These are phyloP conservation scores for Samia ricini DNA, from an alignment of 1,140 invertebrate species.

Conservation along the genomic window DNA sequence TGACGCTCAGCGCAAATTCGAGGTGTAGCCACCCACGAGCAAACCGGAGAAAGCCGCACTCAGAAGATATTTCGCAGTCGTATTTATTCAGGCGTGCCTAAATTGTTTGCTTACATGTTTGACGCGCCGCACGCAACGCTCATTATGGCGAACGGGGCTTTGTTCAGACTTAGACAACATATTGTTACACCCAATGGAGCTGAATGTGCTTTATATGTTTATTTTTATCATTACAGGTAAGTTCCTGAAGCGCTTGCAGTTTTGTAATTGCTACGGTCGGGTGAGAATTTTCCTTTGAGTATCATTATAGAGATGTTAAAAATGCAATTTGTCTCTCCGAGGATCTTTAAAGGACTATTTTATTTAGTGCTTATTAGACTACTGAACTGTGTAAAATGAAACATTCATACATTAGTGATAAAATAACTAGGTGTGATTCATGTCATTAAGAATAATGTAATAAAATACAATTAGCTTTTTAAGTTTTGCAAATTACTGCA, in stretches of 20 bases:
- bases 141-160: slow-evolving; percentile 71
- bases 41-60: slow-evolving; percentile 55
- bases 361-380: background rate
- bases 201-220: slow-evolving; percentile 65
- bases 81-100: slow-evolving; percentile 76
- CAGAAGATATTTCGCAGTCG: slow-evolving; percentile 71
- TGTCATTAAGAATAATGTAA: too few species aligned
- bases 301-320: slow-evolving; percentile 23
- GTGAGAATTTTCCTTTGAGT: slow-evolving; percentile 58
- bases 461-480: too few species aligned
- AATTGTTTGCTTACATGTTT: slow-evolving; percentile 77
- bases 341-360: background rate
- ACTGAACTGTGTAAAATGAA: background rate
- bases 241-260: slow-evolving; percentile 47
- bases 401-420: too few species aligned
- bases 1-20: slow-evolving; percentile 64
- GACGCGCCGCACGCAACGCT: slow-evolving; percentile 74
- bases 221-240: slow-evolving; percentile 72
- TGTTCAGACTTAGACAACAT: slow-evolving; percentile 74
- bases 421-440: too few species aligned
- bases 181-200: slow-evolving; percentile 69
- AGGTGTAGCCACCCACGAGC: slow-evolving; percentile 53
- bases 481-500: too few species aligned
- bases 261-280: slow-evolving; percentile 50
- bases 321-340: slow-evolving; percentile 7